Evolutionary conservation across 2,888 invertebrate genomes (phyloP), one percentile per base, ranked within the genome.

Genomic region (Sarcophaga subvicina): DNA sequence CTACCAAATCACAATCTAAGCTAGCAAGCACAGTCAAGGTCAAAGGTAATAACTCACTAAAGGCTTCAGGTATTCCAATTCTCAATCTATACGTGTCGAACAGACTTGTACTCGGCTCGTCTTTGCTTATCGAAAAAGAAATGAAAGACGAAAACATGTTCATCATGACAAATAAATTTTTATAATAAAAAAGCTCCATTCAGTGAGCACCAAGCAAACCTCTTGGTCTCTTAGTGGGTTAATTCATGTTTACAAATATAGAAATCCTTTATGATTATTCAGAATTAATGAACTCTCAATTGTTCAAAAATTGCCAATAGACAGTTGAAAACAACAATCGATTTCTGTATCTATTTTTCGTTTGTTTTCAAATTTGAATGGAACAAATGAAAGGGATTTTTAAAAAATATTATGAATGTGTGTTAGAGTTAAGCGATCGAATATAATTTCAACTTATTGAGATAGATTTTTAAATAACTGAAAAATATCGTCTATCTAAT

Each of bases 261-360:
- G 73, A 64, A 70, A 27, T 27, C 73, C 22, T 62, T 25, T 45
- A 54, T 77, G 71, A 81, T 84, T 79, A 76, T 84, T 62, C 22
- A 47, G 67, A 80, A 76, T 72, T 75, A 84, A 81, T 81, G 70
- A 79, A 80, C 71, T 80, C 71, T 60, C 67, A 59, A 80, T 83
- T 80, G 72, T 86, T 62, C 66, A 72, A 72, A 69, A 77, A 71
- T 63, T 82, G 78, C n/a, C 60, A 17, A 63, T 14, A 64, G 37
- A 66, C 14, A 75, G 62, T 63, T 3, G 1, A 14, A 54, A 54
- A 14, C 37, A 54, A 14, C 37, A 37, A 10, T 37, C 37, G 10
- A 37, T 37, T 37, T 2, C 37, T 37, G 10, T 37, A 2, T 37
- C 37, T 8, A 37, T 37, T 37, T 2, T 70, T 63, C 4, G 59